Base-by-base conservation (phyloP, 2,113 vertebrate species). In the Eolophus roseicapilla region DNA sequence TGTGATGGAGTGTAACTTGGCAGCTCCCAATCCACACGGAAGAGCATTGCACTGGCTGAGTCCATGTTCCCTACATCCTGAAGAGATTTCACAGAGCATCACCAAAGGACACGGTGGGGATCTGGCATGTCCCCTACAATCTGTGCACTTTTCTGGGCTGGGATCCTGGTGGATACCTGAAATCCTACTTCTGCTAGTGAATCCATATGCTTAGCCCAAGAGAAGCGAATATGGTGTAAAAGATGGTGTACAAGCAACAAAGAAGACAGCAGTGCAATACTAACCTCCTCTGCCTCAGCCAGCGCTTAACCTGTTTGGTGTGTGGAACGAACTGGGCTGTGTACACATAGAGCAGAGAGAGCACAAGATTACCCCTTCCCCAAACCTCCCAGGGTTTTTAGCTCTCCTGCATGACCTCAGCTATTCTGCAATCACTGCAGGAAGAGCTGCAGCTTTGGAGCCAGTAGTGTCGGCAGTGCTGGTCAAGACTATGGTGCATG, bases 391-490 rank as follows among this genome's bases (percentile, higher is more conserved):
- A 31, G 28, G 10, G 9, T n/a, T 73, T 87, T 84, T 5, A 8
- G 23, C 52, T 68, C 68, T 86, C 37, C 76, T 68, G 17, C 63
- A 9, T 1, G 1, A 8, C 20, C 31, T 73, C 8, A 6, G 20
- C 68, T 73, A 6, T 57, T 28, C 63, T 41, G 47, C 1, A 2
- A 7, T 46, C 0, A 0, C 77, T 89, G 77, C n/a, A 53, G 52
- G 59, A 50, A 59, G 59, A 60, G 19, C 25, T 57, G 78, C 65
- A 52, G 35, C 44, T 64, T 78, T 53, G 13, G 9, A 59, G 18
- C 31, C 16, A 17, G 27, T 0, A 10, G 1, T 11, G 50, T 31
- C 4, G 0, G 35, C 78, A 25, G 35, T 28, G 31, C 63, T 49
- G 37, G 33, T 14, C 31, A 53, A 35, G 52, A 31, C 37, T 20